phyloP scores from a whole-genome alignment of 2,888 invertebrate species.

The Melanophora roralis region DNA sequence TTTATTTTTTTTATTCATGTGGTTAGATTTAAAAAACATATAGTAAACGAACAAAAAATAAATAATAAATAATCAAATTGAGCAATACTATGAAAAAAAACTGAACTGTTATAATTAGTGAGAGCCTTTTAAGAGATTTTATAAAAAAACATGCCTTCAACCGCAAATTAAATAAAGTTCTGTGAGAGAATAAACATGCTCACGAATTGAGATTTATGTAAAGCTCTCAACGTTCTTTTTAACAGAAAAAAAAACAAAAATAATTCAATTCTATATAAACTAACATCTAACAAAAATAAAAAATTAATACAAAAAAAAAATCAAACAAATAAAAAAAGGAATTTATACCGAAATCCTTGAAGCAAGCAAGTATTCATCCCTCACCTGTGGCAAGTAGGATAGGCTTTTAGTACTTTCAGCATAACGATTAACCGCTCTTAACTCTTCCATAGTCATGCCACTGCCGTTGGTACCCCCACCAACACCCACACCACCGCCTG shows the following conservation, averaged over 20 bases:
- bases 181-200: slow-evolving; percentile 23
- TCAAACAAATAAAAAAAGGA: slow-evolving; percentile 52
- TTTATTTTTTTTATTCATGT: slow-evolving; percentile 19
- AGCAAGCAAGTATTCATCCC: slow-evolving; percentile 77
- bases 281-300: slow-evolving; percentile 40
- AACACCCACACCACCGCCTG: slow-evolving; percentile 64
- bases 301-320: slow-evolving; percentile 57
- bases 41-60: background rate
- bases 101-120: background rate
- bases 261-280: slow-evolving; percentile 40
- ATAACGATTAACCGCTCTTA: slow-evolving; percentile 91
- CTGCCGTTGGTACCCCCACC: slow-evolving; percentile 73
- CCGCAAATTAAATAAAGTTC: background rate
- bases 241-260: slow-evolving; percentile 19
- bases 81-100: background rate
- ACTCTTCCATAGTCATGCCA: slow-evolving; percentile 87
- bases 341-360: slow-evolving; percentile 76
- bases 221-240: slow-evolving; percentile 35
- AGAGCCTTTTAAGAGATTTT: slow-evolving; percentile 21
- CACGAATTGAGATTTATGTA: background rate
- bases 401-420: slow-evolving; percentile 94
- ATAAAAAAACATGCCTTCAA: slow-evolving; percentile 4
- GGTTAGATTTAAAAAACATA: background rate
- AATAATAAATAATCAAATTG: slow-evolving; percentile 8
- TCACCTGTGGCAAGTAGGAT: slow-evolving; percentile 93